Evolutionary conservation across 1,140 invertebrate species (phyloP), one percentile per base, ranked within the genome.

Genomic region (Drosophila kohkoa): DNA sequence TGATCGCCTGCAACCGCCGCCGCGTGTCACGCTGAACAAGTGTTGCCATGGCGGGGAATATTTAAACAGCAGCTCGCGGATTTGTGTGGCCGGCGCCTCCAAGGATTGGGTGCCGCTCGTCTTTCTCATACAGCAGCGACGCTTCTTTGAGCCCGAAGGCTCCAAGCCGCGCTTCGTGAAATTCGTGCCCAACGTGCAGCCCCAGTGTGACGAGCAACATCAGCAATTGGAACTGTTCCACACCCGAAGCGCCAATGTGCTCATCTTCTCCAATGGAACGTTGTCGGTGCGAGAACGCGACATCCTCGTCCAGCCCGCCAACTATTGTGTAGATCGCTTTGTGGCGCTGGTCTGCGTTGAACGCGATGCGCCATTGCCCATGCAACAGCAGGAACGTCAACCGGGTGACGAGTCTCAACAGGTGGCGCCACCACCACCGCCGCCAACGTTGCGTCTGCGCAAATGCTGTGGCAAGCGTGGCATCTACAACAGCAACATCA

Each of bases 391-490:
- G 8, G 25, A 32, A 7, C 35, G 30, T 2, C 35, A 46, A 13
- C 65, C 55, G 1, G 32, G 15, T 48, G 64, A 43, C 32, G 58
- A 92, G 6, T 10, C 2, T 13, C n/a, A 32, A 2, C 91, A 86
- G 52, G 92, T 90, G 41, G 92, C 93, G 3, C 91, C n/a, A 43
- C 16, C 38, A 43, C 5, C 5, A 35, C n/a, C 78, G 32, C 64
- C 28, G 72, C 72, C 74, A 62, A 45, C 63, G 7, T 66, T 93
- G 13, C 83, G 87, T 52, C 82, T 94, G 41, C 93, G 93, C 72
- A 94, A 95, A 91, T 95, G 95, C 71, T 95, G 95, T 76, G 94
- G 95, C 25, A 78, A 94, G 65, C 92, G 93, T 63, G 93, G 94
- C 4, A 92, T 93, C 55, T 96, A 94, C 85, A 94, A 94, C 73